phyloP scores from a whole-genome alignment of 2,113 vertebrate species.

The Clinocottus analis region DNA sequence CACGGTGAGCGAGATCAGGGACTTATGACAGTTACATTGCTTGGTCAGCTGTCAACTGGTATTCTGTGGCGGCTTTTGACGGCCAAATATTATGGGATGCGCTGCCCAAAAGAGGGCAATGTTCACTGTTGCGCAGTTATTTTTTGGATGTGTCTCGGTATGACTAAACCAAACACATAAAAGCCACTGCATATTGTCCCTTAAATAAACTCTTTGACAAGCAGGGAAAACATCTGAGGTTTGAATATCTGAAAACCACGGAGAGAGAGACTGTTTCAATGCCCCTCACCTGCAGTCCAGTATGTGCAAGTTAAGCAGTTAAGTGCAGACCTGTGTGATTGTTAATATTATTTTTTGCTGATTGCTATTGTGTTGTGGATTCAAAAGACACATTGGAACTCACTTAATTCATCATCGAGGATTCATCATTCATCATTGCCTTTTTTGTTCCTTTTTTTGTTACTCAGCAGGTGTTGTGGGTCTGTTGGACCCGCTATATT shows the following conservation, averaged over 20 bases:
- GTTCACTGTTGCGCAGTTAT: background rate
- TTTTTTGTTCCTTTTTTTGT: too few species aligned
- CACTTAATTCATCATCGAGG: too few species aligned
- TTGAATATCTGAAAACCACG: background rate
- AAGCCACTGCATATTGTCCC: background rate
- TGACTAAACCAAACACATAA: background rate
- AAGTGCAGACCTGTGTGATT: too few species aligned
- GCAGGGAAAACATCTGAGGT: background rate
- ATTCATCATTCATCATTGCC: too few species aligned
- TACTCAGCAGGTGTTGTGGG: too few species aligned
- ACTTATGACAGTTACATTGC: conserved; percentile 5
- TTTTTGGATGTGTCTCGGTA: conserved; percentile 1
- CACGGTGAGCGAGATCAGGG: background rate
- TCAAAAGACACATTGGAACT: too few species aligned
- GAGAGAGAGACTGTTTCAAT: background rate
- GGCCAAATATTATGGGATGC: conserved; percentile 1
- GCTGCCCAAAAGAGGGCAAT: background rate
- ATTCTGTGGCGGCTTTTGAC: background rate
- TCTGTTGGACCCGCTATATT: too few species aligned
- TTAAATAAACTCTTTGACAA: background rate
- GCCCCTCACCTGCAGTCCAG: background rate
- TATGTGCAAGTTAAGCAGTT: conserved; percentile 8
- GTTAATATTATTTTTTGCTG: too few species aligned
- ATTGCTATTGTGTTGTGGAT: too few species aligned
- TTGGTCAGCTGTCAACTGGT: conserved; percentile 21